These are phyloP conservation scores for Leucopsar rothschildi DNA, from an alignment of 2,113 vertebrate species.

Conservation along the genomic window DNA sequence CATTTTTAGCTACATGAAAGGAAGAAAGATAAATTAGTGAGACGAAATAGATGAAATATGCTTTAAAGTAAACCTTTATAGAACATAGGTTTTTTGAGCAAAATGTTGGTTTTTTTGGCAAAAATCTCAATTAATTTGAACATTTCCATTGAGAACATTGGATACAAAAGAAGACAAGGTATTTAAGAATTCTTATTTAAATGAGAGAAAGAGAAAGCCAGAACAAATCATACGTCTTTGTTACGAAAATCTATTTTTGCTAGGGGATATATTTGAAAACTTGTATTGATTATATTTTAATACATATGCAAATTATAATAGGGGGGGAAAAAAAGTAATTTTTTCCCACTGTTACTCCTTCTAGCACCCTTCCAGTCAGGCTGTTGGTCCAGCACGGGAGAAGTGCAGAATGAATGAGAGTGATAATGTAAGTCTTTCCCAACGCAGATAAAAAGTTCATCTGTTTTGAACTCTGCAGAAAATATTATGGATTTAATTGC, in stretches of 20 bases:
- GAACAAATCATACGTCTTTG: neutral
- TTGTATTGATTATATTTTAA: neutral
- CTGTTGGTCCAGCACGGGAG: neutral
- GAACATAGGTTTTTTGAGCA: rapidly evolving
- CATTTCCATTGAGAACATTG: neutral
- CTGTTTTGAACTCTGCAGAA: neutral
- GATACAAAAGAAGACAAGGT: neutral
- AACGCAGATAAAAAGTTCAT: neutral
- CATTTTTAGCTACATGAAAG: neutral
- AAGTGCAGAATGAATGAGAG: neutral
- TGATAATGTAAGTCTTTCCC: neutral
- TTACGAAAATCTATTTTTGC: neutral
- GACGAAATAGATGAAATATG: neutral
- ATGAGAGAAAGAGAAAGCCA: neutral
- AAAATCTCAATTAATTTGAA: neutral
- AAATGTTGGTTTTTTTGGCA: neutral
- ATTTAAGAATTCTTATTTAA: neutral
- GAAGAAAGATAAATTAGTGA: neutral
- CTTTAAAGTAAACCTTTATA: neutral
- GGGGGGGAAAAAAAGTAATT: neutral
- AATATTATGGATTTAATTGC: neutral
- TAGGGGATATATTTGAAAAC: neutral
- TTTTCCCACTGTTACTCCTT: neutral
- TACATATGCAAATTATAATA: neutral
- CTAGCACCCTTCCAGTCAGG: neutral